A percentile compares a stretch with the other conserved stretches of the same genome.
Evolutionary conservation across 2,113 vertebrate species (phyloP).

Genomic region (Barbus barbus): DNA sequence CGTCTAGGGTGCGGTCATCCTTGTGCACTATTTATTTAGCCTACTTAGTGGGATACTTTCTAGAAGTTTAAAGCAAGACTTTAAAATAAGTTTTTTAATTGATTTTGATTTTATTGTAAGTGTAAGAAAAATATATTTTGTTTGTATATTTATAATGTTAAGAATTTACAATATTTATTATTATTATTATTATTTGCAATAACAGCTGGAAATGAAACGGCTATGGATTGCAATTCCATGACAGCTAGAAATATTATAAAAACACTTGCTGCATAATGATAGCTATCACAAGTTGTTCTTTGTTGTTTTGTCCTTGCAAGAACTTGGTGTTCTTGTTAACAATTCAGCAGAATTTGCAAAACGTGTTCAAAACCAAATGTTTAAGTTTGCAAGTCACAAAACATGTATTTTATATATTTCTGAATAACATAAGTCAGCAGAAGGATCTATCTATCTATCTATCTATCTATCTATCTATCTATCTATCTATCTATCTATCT

Average conservation of each 20-base stretch:
- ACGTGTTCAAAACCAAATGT: not conserved
- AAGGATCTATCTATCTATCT: too few species aligned
- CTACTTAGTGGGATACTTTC: not conserved
- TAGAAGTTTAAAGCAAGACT: not conserved
- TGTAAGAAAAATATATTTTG: not conserved
- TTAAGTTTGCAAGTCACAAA: not conserved
- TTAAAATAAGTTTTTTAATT: not conserved
- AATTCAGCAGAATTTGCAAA: not conserved
- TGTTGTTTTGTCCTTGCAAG: not conserved
- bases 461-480: too few species aligned
- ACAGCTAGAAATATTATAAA: not conserved
- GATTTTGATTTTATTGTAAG: not conserved
- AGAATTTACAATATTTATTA: not conserved
- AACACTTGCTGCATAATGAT: not conserved
- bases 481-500: too few species aligned
- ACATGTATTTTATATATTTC: not conserved
- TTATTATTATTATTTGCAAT: too few species aligned
- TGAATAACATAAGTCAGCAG: not conserved
- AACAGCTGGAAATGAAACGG: not conserved
- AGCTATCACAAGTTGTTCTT: not conserved
- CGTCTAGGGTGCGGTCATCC: constrained; percentile 5
- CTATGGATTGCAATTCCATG: not conserved
- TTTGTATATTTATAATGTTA: not conserved
- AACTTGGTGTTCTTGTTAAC: not conserved
- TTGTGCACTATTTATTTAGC: not conserved